A percentile compares a stretch with the other conserved stretches of the same genome.
phyloP scores from a whole-genome alignment of 2,113 vertebrate species.

The Ceratotherium simum region DNA sequence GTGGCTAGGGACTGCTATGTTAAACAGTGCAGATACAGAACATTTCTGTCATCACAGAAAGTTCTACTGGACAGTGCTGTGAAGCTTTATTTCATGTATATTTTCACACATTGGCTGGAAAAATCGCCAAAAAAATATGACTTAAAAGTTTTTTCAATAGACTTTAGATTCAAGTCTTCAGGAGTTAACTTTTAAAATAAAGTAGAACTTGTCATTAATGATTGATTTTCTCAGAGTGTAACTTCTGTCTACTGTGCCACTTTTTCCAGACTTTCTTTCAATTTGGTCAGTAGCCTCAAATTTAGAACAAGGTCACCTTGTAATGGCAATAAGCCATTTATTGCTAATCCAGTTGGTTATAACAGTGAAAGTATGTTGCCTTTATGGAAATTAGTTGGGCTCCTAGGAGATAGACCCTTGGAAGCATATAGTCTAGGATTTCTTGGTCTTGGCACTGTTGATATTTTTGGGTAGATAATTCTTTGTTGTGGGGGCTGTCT shows the following conservation, averaged over 20 bases:
- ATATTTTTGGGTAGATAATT: not conserved
- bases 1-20: not conserved
- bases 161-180: slow-evolving; percentile 8
- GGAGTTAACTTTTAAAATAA: slow-evolving; percentile 25
- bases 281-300: not conserved
- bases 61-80: not conserved
- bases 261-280: not conserved
- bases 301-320: slow-evolving; percentile 18
- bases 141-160: not conserved
- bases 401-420: not conserved
- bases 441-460: not conserved
- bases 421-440: not conserved
- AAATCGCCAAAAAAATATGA: not conserved
- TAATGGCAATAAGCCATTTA: not conserved
- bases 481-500: not conserved
- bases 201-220: not conserved
- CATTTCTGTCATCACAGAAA: not conserved
- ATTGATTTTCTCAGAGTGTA: not conserved
- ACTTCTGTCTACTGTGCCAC: not conserved
- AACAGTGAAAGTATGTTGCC: not conserved
- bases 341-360: not conserved
- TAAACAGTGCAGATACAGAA: not conserved
- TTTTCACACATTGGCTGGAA: not conserved
- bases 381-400: not conserved
- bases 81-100: not conserved